phyloP scores from a whole-genome alignment of 2,888 invertebrate genomes.

The Isoperla grammatica region DNA sequence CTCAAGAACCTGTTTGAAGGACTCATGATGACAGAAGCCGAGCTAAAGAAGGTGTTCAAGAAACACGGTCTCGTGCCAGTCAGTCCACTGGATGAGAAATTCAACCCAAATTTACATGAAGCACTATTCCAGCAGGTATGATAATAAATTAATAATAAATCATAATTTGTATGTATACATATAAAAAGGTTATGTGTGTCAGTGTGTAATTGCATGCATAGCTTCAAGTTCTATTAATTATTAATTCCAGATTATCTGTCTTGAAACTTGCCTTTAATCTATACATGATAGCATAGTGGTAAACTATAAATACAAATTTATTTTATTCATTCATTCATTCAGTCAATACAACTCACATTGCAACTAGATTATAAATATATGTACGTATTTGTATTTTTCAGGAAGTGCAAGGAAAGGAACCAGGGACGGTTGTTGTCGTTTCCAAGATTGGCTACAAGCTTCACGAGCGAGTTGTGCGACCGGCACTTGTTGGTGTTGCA shows the following conservation, averaged over 20 bases:
- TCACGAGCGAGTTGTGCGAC: constrained; percentile 87
- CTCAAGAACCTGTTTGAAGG: constrained; percentile 84
- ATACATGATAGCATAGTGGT: too few relatives aligned
- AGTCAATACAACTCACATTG: too few relatives aligned
- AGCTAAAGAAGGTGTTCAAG: constrained; percentile 78
- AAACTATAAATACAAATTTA: too few relatives aligned
- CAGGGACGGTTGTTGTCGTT: constrained; percentile 87
- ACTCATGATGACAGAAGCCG: constrained; percentile 79
- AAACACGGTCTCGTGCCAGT: constrained; percentile 85
- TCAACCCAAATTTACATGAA: constrained; percentile 95
- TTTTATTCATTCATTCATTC: too few relatives aligned
- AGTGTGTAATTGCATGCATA: not conserved
- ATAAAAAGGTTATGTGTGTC: not conserved
- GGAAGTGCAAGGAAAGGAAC: constrained; percentile 70
- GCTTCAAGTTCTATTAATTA: not conserved
- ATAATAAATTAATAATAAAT: too few relatives aligned
- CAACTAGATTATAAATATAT: too few relatives aligned
- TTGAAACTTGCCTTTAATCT: too few relatives aligned
- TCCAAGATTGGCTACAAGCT: constrained; percentile 95
- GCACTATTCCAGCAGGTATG: constrained; percentile 87
- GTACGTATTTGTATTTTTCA: too few relatives aligned
- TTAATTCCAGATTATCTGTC: not conserved
- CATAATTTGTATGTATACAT: constrained; percentile 3
- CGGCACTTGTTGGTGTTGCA: constrained; percentile 94
- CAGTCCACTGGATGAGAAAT: constrained; percentile 86